phyloP scores from a whole-genome alignment of 2,888 invertebrate genomes.

The Eupithecia subumbrata region DNA sequence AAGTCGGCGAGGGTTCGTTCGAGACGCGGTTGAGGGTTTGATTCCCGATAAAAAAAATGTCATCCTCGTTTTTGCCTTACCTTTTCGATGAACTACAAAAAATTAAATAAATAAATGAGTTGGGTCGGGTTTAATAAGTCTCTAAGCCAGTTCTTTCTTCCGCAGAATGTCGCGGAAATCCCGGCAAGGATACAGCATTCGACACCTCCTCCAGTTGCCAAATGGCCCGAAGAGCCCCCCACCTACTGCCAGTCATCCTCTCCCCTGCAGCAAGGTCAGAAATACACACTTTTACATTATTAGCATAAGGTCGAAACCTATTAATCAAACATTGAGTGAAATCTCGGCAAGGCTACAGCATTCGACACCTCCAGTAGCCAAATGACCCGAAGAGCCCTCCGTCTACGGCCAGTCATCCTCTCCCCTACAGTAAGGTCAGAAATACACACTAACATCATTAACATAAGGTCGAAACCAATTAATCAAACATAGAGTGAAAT shows the following conservation, averaged over 20 bases:
- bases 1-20: no score
- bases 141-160: slow-evolving; percentile 23
- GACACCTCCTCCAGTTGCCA: slow-evolving; percentile 79
- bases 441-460: neutral
- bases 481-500: slow-evolving; percentile 49
- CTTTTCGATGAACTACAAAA: no score
- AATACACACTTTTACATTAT: neutral
- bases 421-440: slow-evolving; percentile 72
- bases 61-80: no score
- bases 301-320: neutral
- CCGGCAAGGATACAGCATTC: slow-evolving; percentile 80
- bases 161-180: slow-evolving; percentile 80
- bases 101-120: no score
- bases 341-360: slow-evolving; percentile 76
- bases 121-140: neutral
- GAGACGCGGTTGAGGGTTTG: no score
- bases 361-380: slow-evolving; percentile 78
- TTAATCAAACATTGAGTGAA: neutral
- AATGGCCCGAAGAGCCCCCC: slow-evolving; percentile 68
- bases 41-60: no score
- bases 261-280: slow-evolving; percentile 72
- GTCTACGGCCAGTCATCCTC: slow-evolving; percentile 61
- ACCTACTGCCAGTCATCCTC: slow-evolving; percentile 61
- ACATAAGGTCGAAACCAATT: neutral
- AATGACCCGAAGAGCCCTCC: slow-evolving; percentile 66